Evolutionary conservation across 2,888 invertebrate genomes (phyloP), one percentile per base, ranked within the genome.

Genomic region (Xylota sylvarum): DNA sequence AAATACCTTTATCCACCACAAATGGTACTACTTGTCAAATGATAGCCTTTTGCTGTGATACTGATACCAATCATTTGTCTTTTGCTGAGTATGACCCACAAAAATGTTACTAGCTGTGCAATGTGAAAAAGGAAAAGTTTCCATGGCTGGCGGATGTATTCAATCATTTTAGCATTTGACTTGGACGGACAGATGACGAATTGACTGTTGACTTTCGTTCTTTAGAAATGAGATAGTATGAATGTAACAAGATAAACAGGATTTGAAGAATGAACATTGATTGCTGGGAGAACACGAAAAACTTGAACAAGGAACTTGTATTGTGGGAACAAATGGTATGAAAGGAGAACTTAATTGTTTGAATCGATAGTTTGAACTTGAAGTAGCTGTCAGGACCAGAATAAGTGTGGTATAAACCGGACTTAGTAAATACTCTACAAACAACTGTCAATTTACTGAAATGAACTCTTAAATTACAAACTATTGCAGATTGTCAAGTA

Each of bases 161-260:
- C 85, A 76, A 80, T 81, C 76, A 81, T 85, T 76, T 85, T 76
- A 76, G 72, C 81, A 85, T 85, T 85, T 85, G 60, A 46, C 19
- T 84, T 52, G 55, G 70, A 81, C 81, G 72, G 85, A 81, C 85
- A 70, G 55, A 76, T 85, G 81, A 85, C 81, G 85, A 85, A 85
- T 85, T 81, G 85, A 81, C 70, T 76, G 82, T 56, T 69, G 62
- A 48, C 60, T 62, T 58, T 56, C 55, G 58, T 64, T 69, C 37
- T 43, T 46, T 43, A 82, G 73, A 82, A 72, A 73, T 73, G 86
- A 23, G 23, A 81, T 86, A 69, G 23, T 48, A 48, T 64, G 43
- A 32, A 9, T 23, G 23, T 48, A 60, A 52, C 46, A 12, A 73
- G 80, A 46, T 60, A 19, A 58, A 35, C 37, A 62, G 40, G 55